Conservation (phyloP, 2,888 invertebrate genomes). For the Taphrorychus bicolor region DNA sequence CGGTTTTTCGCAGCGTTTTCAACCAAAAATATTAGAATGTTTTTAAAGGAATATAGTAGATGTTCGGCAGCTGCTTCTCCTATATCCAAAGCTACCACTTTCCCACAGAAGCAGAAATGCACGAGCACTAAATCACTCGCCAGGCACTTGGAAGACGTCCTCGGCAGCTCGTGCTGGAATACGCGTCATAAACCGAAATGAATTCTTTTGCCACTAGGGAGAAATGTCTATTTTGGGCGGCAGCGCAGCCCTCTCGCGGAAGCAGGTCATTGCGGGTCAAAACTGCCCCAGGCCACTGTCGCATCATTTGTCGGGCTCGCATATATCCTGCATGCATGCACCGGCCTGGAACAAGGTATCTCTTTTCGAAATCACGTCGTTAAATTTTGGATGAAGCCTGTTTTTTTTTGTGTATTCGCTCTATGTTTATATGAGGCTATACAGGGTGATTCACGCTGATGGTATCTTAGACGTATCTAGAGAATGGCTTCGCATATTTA, state of each 20-base stretch:
- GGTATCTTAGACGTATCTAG: too few relatives aligned
- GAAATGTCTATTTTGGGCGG: slow-evolving; percentile 22
- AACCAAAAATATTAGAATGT: too few relatives aligned
- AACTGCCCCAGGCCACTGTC: slow-evolving; percentile 23
- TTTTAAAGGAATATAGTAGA: too few relatives aligned
- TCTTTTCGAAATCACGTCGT: slow-evolving; percentile 11
- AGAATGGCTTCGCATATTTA: too few relatives aligned
- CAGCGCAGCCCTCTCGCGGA: slow-evolving; percentile 13
- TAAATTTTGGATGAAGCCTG: slow-evolving; percentile 33
- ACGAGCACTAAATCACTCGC: background rate
- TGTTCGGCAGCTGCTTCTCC: background rate
- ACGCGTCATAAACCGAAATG: background rate
- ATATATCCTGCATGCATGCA: slow-evolving; percentile 33
- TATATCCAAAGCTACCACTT: background rate
- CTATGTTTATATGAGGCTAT: too few relatives aligned
- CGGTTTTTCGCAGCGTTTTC: too few relatives aligned
- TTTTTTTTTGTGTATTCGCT: slow-evolving; percentile 16
- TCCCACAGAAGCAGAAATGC: background rate
- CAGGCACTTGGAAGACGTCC: background rate
- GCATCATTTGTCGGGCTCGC: slow-evolving; percentile 26
- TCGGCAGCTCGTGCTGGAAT: background rate
- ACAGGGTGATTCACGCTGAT: too few relatives aligned
- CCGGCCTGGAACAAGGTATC: slow-evolving; percentile 17
- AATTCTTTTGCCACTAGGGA: slow-evolving; percentile 4
- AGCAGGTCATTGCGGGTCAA: slow-evolving; percentile 22